Conservation (phyloP, 2,888 invertebrate genomes). For the Epirrita christyi region DNA sequence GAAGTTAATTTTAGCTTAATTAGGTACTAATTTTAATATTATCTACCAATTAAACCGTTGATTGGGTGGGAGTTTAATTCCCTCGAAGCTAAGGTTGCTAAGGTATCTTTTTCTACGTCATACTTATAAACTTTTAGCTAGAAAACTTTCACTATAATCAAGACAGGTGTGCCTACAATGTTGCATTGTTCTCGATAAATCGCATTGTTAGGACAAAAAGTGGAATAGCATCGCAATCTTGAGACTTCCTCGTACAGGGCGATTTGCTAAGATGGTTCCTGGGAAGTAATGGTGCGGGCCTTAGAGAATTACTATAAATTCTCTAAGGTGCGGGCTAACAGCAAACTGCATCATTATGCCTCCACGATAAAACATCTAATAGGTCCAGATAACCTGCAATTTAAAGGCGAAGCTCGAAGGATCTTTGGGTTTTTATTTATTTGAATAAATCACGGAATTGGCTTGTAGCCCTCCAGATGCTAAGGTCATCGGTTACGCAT, state of each 20-base stretch:
- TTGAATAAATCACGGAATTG: too few relatives aligned
- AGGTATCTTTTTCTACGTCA: conserved; percentile 7
- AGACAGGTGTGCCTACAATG: conserved; percentile 50
- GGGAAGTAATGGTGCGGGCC: conserved; percentile 31
- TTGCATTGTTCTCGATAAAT: conserved; percentile 65
- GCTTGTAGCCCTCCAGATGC: too few relatives aligned
- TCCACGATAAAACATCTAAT: neutral
- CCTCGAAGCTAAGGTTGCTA: too few relatives aligned
- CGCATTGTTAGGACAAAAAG: conserved; percentile 64
- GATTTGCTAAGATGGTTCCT: conserved; percentile 52
- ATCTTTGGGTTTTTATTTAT: too few relatives aligned
- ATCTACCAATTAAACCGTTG: too few relatives aligned
- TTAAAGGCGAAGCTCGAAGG: neutral
- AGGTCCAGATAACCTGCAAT: neutral
- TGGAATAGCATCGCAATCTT: conserved; percentile 49
- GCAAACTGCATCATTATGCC: conserved; percentile 41
- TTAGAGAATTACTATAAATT: too few relatives aligned
- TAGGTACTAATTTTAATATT: too few relatives aligned
- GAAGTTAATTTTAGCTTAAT: neutral
- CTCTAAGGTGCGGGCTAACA: conserved; percentile 34
- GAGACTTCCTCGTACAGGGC: conserved; percentile 48
- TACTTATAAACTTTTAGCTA: conserved; percentile 31
- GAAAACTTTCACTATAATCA: conserved; percentile 62
- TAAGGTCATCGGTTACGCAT: too few relatives aligned
- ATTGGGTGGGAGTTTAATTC: too few relatives aligned